Percentiles rank a stretch among this genome's conserved stretches.
phyloP scores from a whole-genome alignment of 2,888 invertebrate genomes.

The Ernsta delagoae region DNA sequence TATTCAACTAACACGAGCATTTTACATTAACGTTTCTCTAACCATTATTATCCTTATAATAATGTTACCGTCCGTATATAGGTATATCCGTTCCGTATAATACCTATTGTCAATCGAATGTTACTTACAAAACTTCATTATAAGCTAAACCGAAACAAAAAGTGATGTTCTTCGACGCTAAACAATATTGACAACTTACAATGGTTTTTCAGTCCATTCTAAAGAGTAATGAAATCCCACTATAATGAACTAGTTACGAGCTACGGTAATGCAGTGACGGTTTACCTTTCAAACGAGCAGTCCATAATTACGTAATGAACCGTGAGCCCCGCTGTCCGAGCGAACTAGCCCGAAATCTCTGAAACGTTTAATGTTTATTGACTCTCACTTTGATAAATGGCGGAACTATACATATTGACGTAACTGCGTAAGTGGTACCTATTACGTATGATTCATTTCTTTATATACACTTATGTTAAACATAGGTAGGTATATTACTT shows the following conservation, averaged over 20 bases:
- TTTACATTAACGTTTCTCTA: too few relatives aligned
- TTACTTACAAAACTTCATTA: too few relatives aligned
- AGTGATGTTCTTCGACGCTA: neutral
- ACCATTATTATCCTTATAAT: too few relatives aligned
- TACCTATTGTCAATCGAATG: too few relatives aligned
- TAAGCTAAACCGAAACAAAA: too few relatives aligned
- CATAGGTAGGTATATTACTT: too few relatives aligned
- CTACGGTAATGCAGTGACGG: slow-evolving; percentile 9
- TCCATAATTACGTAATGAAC: slow-evolving; percentile 23
- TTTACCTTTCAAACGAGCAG: slow-evolving; percentile 18
- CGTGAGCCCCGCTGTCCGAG: slow-evolving; percentile 16
- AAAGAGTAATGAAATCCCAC: neutral
- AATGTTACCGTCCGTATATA: too few relatives aligned
- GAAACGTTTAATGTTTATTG: slow-evolving; percentile 25
- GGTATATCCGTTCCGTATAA: too few relatives aligned
- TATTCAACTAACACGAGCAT: too few relatives aligned
- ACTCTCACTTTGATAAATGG: slow-evolving; percentile 25
- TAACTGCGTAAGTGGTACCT: neutral
- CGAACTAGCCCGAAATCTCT: slow-evolving; percentile 22
- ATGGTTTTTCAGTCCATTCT: neutral
- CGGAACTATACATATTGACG: slow-evolving; percentile 4
- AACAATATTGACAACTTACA: neutral
- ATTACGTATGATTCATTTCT: too few relatives aligned
- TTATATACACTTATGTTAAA: too few relatives aligned
- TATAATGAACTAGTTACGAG: slow-evolving; percentile 7